These are phyloP conservation scores for Dicentrarchus labrax DNA, from an alignment of 2,113 vertebrate genomes.

Conservation along the genomic window DNA sequence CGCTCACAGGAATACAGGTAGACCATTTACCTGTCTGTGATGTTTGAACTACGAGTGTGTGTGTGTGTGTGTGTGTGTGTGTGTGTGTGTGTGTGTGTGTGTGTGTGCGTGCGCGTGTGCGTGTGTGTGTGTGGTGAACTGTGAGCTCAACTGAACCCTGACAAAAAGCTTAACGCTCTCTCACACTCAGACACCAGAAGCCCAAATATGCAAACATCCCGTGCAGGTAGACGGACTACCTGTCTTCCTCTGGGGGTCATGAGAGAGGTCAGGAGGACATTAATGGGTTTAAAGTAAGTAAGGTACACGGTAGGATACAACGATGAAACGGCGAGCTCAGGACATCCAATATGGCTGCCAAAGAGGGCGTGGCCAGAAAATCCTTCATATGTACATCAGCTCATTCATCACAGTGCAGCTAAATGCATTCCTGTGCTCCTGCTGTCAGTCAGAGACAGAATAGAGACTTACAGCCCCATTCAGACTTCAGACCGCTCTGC, in stretches of 20 bases:
- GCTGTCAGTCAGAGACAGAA: slow-evolving; percentile 67
- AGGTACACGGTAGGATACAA: no score
- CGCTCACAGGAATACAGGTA: slow-evolving; percentile 32
- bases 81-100: background rate
- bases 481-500: slow-evolving; percentile 35
- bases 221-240: slow-evolving; percentile 30
- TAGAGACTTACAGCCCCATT: slow-evolving; percentile 54
- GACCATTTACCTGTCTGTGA: slow-evolving; percentile 28
- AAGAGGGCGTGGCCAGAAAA: slow-evolving; percentile 35
- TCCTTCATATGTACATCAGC: slow-evolving; percentile 56
- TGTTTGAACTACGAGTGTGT: slow-evolving; percentile 2
- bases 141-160: slow-evolving; percentile 10
- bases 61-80: background rate
- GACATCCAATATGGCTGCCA: slow-evolving; percentile 46
- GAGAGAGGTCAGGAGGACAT: slow-evolving; percentile 11
- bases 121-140: background rate
- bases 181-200: slow-evolving; percentile 11
- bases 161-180: background rate
- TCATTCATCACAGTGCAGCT: slow-evolving; percentile 47
- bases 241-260: slow-evolving; percentile 10
- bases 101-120: no score
- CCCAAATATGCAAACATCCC: slow-evolving; percentile 21
- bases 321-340: background rate
- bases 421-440: slow-evolving; percentile 58
- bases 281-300: no score